phyloP scores from a whole-genome alignment of 2,113 vertebrate genomes.

The Tupaia chinensis region DNA sequence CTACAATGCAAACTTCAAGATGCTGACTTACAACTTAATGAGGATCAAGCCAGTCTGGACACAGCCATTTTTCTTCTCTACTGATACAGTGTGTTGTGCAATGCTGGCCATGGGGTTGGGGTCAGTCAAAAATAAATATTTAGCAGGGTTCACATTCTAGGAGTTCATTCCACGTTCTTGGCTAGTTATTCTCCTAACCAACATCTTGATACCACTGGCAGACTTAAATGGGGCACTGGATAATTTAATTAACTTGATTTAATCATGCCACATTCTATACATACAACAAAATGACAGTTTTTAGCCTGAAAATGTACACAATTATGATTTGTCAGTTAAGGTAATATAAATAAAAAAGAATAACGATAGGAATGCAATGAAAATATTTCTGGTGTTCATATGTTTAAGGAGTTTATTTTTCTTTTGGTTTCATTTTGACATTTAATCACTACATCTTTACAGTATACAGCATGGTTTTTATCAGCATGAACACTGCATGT shows the following conservation, averaged over 20 bases:
- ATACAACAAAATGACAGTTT: too few species aligned
- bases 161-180: background rate
- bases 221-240: too few species aligned
- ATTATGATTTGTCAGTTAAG: too few species aligned
- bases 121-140: background rate
- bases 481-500: too few species aligned
- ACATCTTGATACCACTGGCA: background rate
- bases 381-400: background rate
- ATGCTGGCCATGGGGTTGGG: accelerated
- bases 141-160: background rate
- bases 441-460: too few species aligned
- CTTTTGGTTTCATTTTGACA: too few species aligned
- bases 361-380: background rate
- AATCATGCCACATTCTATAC: too few species aligned
- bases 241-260: too few species aligned
- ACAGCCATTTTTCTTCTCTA: background rate
- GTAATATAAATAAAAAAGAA: background rate
- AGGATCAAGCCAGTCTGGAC: background rate
- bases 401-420: background rate
- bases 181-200: background rate
- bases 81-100: background rate
- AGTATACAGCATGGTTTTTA: too few species aligned
- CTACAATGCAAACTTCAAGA: background rate
- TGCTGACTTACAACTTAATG: background rate
- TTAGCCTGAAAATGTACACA: too few species aligned